Percentiles rank a stretch among this genome's conserved stretches.
phyloP scores from a whole-genome alignment of 2,888 invertebrate genomes.

The Dioctria rufipes region DNA sequence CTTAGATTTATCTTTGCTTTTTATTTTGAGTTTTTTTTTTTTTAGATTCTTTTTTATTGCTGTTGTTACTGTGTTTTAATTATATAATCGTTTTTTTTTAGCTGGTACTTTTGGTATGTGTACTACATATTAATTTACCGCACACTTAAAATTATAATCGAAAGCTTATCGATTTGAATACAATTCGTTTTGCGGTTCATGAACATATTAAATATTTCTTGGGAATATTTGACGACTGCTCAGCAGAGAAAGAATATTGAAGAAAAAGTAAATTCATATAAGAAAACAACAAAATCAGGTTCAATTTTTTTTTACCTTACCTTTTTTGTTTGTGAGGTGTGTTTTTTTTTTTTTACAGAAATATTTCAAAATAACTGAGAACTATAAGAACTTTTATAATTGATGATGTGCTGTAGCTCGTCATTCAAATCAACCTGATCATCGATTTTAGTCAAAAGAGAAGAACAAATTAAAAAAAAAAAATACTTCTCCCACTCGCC shows the following conservation, averaged over 20 bases:
- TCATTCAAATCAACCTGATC: constrained; percentile 23
- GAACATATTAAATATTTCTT: no score
- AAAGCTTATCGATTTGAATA: no score
- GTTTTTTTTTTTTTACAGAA: neutral
- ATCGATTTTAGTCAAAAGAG: constrained; percentile 18
- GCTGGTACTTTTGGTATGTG: neutral
- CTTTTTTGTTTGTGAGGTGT: neutral
- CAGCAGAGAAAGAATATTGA: neutral
- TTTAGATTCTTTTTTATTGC: neutral
- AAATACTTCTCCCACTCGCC: neutral
- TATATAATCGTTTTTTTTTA: neutral
- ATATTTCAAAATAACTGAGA: constrained; percentile 30
- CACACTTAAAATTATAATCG: no score
- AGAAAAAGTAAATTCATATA: neutral
- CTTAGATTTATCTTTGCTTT: neutral
- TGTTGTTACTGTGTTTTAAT: neutral
- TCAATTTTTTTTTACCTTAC: neutral
- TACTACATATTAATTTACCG: neutral
- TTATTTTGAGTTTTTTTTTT: neutral
- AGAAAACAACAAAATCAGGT: neutral
- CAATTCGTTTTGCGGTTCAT: no score
- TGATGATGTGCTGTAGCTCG: constrained; percentile 19
- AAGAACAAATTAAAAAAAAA: neutral
- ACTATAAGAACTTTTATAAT: constrained; percentile 13
- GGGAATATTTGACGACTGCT: no score